phyloP scores from a whole-genome alignment of 1,140 invertebrate species.

The Bombus pyrosoma region DNA sequence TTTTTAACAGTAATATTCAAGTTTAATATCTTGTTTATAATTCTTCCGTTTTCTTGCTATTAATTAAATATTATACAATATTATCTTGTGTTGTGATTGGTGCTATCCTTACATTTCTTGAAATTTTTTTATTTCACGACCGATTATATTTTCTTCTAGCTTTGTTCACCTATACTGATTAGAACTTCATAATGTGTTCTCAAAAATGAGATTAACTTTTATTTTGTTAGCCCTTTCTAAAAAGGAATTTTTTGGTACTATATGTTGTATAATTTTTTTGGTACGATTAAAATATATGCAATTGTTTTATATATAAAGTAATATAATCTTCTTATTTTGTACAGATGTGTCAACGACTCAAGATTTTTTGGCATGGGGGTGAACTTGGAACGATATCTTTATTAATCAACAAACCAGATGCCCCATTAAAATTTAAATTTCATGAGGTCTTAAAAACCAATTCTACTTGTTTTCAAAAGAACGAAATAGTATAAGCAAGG shows the following conservation, averaged over 20 bases:
- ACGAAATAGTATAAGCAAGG: background rate
- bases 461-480: background rate
- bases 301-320: background rate
- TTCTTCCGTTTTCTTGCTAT: background rate
- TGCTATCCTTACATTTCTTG: background rate
- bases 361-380: constrained; percentile 87
- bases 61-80: background rate
- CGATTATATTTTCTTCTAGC: too few species aligned
- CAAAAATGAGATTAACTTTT: too few species aligned
- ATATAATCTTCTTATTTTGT: constrained; percentile 67
- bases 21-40: background rate
- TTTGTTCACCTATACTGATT: too few species aligned
- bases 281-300: background rate
- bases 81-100: background rate
- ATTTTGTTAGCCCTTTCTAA: too few species aligned
- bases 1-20: background rate
- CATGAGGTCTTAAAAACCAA: constrained; percentile 52
- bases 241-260: background rate
- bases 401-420: constrained; percentile 91
- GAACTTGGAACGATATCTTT: constrained; percentile 86
- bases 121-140: background rate
- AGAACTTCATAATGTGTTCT: too few species aligned
- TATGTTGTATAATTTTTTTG: background rate
- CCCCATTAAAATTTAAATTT: constrained; percentile 86
- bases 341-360: constrained; percentile 87